These are phyloP conservation scores for Scelioninae gen. 1 DNA, from an alignment of 2,888 invertebrate species.

Conservation along the genomic window DNA sequence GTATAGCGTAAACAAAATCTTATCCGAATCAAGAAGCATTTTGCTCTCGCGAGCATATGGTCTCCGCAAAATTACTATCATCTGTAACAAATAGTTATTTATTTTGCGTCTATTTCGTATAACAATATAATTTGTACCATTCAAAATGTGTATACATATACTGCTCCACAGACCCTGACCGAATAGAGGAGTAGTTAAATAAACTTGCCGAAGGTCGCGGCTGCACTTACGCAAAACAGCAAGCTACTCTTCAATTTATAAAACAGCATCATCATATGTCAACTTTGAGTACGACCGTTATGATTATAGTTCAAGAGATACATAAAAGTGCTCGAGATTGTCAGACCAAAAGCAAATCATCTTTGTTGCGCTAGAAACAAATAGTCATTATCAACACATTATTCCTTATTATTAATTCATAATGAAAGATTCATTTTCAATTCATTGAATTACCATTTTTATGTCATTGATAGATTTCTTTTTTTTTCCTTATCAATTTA, in stretches of 20 bases:
- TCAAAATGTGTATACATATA: slow-evolving; percentile 54
- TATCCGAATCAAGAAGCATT: slow-evolving; percentile 40
- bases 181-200: slow-evolving; percentile 73
- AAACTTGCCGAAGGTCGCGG: slow-evolving; percentile 74
- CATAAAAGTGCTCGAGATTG: slow-evolving; percentile 19
- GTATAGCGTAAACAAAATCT: slow-evolving; percentile 32
- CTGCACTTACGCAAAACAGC: slow-evolving; percentile 72
- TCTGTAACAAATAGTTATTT: slow-evolving; percentile 27
- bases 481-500: too few species aligned
- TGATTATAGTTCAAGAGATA: slow-evolving; percentile 18
- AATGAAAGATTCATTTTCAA: neutral
- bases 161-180: slow-evolving; percentile 76
- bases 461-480: neutral
- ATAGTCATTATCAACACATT: neutral
- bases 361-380: slow-evolving; percentile 13
- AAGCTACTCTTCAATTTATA: slow-evolving; percentile 49
- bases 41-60: slow-evolving; percentile 40
- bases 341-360: slow-evolving; percentile 17
- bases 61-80: slow-evolving; percentile 21
- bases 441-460: neutral
- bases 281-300: slow-evolving; percentile 47
- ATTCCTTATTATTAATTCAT: neutral
- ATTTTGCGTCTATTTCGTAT: slow-evolving; percentile 31
- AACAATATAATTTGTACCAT: slow-evolving; percentile 46
- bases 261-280: slow-evolving; percentile 42